A percentile compares a stretch with the other conserved stretches of the same genome.
Conservation (phyloP, 2,113 vertebrate genomes). For the Dryoscopus gambensis region DNA sequence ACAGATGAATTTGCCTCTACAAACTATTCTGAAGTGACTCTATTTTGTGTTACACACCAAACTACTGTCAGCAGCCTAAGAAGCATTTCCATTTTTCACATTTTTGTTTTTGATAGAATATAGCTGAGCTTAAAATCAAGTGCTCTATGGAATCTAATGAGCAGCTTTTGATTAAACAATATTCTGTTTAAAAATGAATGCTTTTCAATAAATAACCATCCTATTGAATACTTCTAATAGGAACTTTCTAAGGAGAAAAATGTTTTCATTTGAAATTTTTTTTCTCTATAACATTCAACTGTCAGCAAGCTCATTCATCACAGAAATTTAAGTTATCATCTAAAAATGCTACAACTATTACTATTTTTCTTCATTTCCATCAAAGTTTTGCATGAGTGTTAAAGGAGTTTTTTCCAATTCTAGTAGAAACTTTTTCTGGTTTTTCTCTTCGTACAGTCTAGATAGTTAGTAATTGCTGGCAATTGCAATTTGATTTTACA, state of each 20-base stretch:
- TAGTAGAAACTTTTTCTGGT: not conserved
- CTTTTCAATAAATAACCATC: not conserved
- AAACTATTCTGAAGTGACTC: not conserved
- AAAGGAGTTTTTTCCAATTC: not conserved
- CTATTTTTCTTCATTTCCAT: not conserved
- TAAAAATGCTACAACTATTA: not conserved
- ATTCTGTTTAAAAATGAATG: not conserved
- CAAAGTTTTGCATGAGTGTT: not conserved
- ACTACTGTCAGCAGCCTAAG: not conserved
- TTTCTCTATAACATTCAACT: not conserved
- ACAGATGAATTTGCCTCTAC: not conserved
- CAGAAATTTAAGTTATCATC: not conserved
- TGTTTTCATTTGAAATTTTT: not conserved
- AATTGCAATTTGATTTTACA: not conserved
- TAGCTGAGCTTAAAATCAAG: not conserved
- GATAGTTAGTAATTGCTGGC: not conserved
- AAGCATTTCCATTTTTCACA: not conserved
- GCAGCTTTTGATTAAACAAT: not conserved
- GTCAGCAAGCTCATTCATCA: not conserved
- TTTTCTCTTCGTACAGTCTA: not conserved
- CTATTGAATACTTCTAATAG: not conserved
- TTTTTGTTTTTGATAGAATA: not conserved
- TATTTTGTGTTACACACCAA: not conserved
- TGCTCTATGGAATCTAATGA: not conserved
- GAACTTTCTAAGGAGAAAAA: not conserved